phyloP scores from a whole-genome alignment of 2,113 vertebrate genomes.

The Equus przewalskii region DNA sequence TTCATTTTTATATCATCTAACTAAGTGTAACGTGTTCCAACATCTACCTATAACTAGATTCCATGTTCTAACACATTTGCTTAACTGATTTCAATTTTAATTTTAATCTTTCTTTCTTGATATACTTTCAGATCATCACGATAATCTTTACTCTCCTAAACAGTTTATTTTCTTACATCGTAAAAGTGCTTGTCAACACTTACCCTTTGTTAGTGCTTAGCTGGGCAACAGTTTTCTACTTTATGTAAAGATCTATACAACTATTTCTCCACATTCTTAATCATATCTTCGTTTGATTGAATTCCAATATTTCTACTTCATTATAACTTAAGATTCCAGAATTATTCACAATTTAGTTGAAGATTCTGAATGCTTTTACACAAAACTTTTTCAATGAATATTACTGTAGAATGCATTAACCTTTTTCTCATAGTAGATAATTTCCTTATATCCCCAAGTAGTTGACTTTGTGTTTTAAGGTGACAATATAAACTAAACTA shows the following conservation, averaged over 20 bases:
- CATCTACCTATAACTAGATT: neutral
- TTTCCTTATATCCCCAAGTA: neutral
- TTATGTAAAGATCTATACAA: neutral
- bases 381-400: neutral
- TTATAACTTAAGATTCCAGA: neutral
- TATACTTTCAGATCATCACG: neutral
- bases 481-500: neutral
- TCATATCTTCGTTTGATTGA: neutral
- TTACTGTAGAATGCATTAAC: neutral
- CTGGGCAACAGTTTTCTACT: neutral
- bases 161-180: neutral
- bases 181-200: neutral
- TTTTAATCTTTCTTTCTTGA: neutral
- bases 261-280: neutral
- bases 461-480: neutral
- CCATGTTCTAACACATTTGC: neutral
- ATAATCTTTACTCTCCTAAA: neutral
- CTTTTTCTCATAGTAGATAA: neutral
- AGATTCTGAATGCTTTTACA: neutral
- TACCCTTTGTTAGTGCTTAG: neutral
- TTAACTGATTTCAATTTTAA: neutral
- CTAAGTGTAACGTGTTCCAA: neutral
- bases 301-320: neutral
- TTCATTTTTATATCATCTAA: neutral
- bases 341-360: neutral